phyloP scores from a whole-genome alignment of 2,888 invertebrate species.

The Macroteleia sp. region DNA sequence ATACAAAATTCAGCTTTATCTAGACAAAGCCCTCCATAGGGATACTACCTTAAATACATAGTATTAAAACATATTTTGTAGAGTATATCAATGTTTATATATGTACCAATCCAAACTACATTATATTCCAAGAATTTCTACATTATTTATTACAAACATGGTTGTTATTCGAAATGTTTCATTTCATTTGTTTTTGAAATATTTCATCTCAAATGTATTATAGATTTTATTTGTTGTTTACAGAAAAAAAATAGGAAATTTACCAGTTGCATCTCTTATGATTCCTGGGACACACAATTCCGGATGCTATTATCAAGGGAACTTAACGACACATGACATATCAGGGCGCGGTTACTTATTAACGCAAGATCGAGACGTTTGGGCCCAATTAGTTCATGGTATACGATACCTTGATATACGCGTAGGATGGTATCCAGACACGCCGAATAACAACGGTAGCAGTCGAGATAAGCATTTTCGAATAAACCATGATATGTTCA shows the following conservation, averaged over 20 bases:
- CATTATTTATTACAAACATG: too few relatives aligned
- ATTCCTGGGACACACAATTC: constrained; percentile 87
- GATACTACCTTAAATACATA: too few relatives aligned
- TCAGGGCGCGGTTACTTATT: constrained; percentile 83
- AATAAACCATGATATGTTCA: constrained; percentile 90
- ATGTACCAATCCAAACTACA: too few relatives aligned
- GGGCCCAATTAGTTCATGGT: constrained; percentile 93
- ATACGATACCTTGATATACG: constrained; percentile 92
- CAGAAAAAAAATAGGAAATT: constrained; percentile 85
- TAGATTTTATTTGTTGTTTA: too few relatives aligned
- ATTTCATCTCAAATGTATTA: too few relatives aligned
- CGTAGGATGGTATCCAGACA: constrained; percentile 87
- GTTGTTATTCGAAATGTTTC: too few relatives aligned
- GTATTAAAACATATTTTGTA: too few relatives aligned
- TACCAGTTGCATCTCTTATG: constrained; percentile 85
- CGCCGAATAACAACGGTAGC: constrained; percentile 67
- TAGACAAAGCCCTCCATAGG: too few relatives aligned
- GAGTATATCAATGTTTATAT: too few relatives aligned
- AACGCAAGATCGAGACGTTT: constrained; percentile 91
- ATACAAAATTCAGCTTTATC: too few relatives aligned
- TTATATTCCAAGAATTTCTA: too few relatives aligned
- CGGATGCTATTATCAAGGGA: constrained; percentile 86
- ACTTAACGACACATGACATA: constrained; percentile 83
- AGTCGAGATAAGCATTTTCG: constrained; percentile 86
- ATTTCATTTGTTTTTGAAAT: too few relatives aligned